These are phyloP conservation scores for Hexactinellida sp. DNA, from an alignment of 37 sponge, comb jelly and placozoan genomes.

Conservation along the genomic window DNA sequence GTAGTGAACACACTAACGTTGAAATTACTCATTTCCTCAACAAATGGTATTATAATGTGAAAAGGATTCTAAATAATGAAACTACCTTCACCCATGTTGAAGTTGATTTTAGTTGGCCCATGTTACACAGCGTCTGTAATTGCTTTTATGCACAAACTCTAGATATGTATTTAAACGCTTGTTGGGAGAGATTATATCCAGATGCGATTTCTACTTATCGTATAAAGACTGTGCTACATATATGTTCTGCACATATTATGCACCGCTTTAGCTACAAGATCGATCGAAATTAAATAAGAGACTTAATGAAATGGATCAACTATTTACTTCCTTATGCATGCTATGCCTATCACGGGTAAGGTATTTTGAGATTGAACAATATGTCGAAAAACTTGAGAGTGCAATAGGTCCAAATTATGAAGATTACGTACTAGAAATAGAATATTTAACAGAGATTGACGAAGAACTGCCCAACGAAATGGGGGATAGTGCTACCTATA, in stretches of 20 bases:
- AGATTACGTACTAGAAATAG: neutral
- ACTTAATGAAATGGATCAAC: neutral
- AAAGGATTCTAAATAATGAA: too few species aligned
- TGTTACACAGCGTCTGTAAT: too few species aligned
- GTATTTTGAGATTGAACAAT: neutral
- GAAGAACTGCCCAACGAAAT: neutral
- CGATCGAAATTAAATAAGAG: neutral
- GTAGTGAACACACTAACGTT: too few species aligned
- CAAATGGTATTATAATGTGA: too few species aligned
- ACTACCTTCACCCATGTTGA: too few species aligned
- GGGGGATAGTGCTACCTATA: neutral
- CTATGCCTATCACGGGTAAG: neutral
- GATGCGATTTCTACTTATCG: neutral
- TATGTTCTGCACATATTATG: neutral
- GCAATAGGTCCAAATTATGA: neutral
- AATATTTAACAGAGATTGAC: neutral
- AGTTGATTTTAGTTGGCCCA: too few species aligned
- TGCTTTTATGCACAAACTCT: neutral
- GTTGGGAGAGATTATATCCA: neutral
- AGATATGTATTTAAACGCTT: neutral
- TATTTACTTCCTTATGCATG: neutral
- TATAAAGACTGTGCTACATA: neutral
- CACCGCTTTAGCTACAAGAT: neutral
- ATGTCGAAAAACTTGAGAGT: neutral
- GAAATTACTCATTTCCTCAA: too few species aligned